Conservation (phyloP, 2,888 invertebrate species). For the Ypsolopha scabrella region DNA sequence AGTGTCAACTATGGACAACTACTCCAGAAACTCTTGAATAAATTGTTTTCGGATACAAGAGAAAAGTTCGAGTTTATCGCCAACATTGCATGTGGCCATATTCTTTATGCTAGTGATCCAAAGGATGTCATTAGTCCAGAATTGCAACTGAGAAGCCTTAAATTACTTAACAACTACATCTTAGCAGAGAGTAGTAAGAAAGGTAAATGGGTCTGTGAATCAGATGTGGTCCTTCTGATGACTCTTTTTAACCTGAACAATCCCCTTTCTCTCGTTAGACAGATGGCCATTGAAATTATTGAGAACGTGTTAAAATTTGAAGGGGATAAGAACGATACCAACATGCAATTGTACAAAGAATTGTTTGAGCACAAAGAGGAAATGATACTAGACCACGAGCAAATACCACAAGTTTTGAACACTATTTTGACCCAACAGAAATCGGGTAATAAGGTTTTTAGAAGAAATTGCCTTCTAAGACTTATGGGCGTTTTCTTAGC, state of each 20-base stretch:
- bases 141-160: slow-evolving; percentile 64
- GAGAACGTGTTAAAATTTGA: slow-evolving; percentile 32
- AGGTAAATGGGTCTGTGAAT: slow-evolving; percentile 43
- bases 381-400: slow-evolving; percentile 75
- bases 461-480: slow-evolving; percentile 42
- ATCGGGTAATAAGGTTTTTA: slow-evolving; percentile 45
- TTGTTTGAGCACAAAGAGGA: slow-evolving; percentile 66
- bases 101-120: slow-evolving; percentile 46
- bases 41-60: slow-evolving; percentile 43
- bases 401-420: slow-evolving; percentile 73
- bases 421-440: slow-evolving; percentile 70
- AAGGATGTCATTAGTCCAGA: slow-evolving; percentile 55
- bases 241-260: slow-evolving; percentile 70
- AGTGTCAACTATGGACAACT: slow-evolving; percentile 41
- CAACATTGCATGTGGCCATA: slow-evolving; percentile 66
- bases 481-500: slow-evolving; percentile 41
- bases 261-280: slow-evolving; percentile 64
- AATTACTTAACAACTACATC: slow-evolving; percentile 39
- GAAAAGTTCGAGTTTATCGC: slow-evolving; percentile 69
- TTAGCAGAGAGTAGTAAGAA: slow-evolving; percentile 27
- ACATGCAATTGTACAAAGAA: slow-evolving; percentile 55
- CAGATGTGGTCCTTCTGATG: slow-evolving; percentile 60
- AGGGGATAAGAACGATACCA: slow-evolving; percentile 39
- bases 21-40: slow-evolving; percentile 53
- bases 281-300: slow-evolving; percentile 66